Percentiles rank a stretch among this genome's conserved stretches.
These are phyloP conservation scores for Euborellia annulipes DNA, from an alignment of 1,140 invertebrate species.

Conservation along the genomic window DNA sequence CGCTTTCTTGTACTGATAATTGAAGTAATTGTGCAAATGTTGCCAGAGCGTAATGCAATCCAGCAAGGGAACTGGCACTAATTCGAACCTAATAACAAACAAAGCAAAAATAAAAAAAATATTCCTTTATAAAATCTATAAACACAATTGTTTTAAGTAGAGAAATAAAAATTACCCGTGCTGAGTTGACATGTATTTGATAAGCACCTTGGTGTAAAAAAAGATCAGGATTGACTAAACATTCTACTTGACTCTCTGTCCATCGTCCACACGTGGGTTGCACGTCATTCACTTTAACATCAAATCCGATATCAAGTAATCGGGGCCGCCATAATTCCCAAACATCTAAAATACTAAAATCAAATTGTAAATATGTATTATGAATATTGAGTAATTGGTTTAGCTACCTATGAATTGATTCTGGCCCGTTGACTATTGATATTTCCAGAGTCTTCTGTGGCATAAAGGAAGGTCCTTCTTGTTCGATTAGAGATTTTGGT, in stretches of 20 bases:
- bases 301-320: slow-evolving; percentile 29
- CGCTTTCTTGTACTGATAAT: slow-evolving; percentile 28
- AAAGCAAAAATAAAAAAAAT: slow-evolving; percentile 10
- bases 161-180: slow-evolving; percentile 18
- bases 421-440: slow-evolving; percentile 30
- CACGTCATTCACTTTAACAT: slow-evolving; percentile 33
- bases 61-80: slow-evolving; percentile 34
- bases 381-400: neutral
- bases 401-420: slow-evolving; percentile 30
- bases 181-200: slow-evolving; percentile 31
- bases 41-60: slow-evolving; percentile 41
- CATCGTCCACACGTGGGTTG: slow-evolving; percentile 29
- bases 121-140: neutral
- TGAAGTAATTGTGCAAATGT: slow-evolving; percentile 44
- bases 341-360: slow-evolving; percentile 34
- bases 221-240: slow-evolving; percentile 29
- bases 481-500: slow-evolving; percentile 39
- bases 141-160: slow-evolving; percentile 6
- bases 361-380: too few species aligned
- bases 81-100: slow-evolving; percentile 33
- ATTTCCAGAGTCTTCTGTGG: slow-evolving; percentile 25
- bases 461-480: slow-evolving; percentile 30
- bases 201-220: slow-evolving; percentile 30
- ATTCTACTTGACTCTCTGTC: slow-evolving; percentile 29
- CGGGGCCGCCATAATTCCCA: slow-evolving; percentile 32